Evolutionary conservation across 1,140 invertebrate genomes (phyloP), one percentile per base, ranked within the genome.

Genomic region (Caerostris extrusa): DNA sequence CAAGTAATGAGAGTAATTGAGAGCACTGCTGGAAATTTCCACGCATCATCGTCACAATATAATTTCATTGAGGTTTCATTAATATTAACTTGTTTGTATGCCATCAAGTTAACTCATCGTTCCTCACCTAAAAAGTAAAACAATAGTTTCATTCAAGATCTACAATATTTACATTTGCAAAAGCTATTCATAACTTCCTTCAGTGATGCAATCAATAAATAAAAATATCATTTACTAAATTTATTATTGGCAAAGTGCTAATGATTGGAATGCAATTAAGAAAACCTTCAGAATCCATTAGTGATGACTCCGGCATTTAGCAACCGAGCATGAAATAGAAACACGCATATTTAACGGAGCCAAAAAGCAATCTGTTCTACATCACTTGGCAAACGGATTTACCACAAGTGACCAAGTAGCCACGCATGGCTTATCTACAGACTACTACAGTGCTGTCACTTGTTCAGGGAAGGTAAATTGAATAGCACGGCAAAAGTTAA

Each of bases 301-400:
- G n/a, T 34, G n/a, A 14, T n/a, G 61, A 67, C 61, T 17, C 14
- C n/a, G 7, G 61, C 61, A 67, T 67, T 67, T n/a, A 67, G 14
- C 61, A 67, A 67, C 61, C 17, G 5, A n/a, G 5, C 14, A n/a
- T 67, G 14, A 10, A 77, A 77, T 10, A 77, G 34, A 3, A 3
- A 34, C 71, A 77, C 50, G 71, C 10, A 50, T 53, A 12, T 77
- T 10, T 7, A 77, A 53, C 71, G 12, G 50, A 50, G 50, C 14
- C 14, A 67, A 50, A 10, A 50, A 50, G 69, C 71, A 77, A 77
- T 77, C 34, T 34, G 71, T 77, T 77, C 71, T 77, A 77, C 71
- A 12, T 77, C 71, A 12, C 71, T 77, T 77, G 14, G 8, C 34
- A 53, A 53, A 77, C 50, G 71, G 71, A 53, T 50, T 77, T 77